Evolutionary conservation across 2,113 vertebrate genomes (phyloP).

Genomic region (Phocoena sinus): DNA sequence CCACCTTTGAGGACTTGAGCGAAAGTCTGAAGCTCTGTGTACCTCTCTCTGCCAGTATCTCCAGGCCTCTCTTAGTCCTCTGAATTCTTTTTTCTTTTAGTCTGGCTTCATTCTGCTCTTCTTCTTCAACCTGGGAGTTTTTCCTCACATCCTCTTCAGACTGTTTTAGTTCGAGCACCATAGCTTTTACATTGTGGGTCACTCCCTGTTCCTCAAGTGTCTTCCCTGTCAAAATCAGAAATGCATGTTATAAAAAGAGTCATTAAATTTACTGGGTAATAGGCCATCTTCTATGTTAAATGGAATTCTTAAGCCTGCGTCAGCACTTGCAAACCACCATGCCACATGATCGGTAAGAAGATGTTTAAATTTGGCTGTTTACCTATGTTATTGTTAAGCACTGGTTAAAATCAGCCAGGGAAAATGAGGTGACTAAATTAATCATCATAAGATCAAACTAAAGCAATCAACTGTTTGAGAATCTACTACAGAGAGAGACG

Average conservation of each 20-base stretch:
- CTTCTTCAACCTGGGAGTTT: slow-evolving; percentile 81
- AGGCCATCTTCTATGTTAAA: not conserved
- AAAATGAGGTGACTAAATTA: not conserved
- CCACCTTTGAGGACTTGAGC: rapidly evolving
- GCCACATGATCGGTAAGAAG: not conserved
- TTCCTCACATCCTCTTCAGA: slow-evolving; percentile 84
- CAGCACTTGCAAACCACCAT: not conserved
- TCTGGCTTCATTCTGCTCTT: slow-evolving; percentile 71
- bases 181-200: slow-evolving; percentile 91
- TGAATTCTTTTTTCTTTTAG: slow-evolving; percentile 84
- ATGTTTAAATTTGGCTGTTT: not conserved
- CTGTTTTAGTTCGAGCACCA: slow-evolving; percentile 89
- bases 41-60: slow-evolving; percentile 95
- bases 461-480: not conserved
- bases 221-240: slow-evolving; percentile 78
- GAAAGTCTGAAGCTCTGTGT: rapidly evolving
- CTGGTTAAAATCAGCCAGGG: not conserved
- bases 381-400: not conserved
- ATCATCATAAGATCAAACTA: not conserved
- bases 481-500: not conserved
- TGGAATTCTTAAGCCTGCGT: not conserved
- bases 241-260: not conserved
- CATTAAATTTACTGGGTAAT: not conserved
- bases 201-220: slow-evolving; percentile 89
- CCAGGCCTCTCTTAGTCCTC: slow-evolving; percentile 90